Evolutionary conservation across 1,140 invertebrate species (phyloP).

Genomic region (Aricia agestis): DNA sequence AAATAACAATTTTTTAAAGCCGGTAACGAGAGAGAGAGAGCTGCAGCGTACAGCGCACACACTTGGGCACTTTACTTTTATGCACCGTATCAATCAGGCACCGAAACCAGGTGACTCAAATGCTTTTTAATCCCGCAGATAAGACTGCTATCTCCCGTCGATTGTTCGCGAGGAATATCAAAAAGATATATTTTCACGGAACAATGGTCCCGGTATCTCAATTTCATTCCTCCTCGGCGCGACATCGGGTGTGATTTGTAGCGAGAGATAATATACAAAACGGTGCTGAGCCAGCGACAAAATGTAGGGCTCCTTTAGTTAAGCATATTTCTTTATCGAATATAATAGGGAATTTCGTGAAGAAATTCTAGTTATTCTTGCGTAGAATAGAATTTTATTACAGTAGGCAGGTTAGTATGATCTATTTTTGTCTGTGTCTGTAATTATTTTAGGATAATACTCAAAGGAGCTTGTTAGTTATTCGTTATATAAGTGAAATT

Average conservation of each 20-base stretch:
- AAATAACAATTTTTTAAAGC: no score
- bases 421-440: no score
- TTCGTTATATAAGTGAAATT: no score
- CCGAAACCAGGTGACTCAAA: not conserved
- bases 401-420: no score
- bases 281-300: conserved; percentile 31
- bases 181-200: conserved; percentile 71
- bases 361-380: not conserved
- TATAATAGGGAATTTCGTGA: conserved; percentile 4
- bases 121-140: not conserved
- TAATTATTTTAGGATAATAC: no score
- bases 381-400: no score
- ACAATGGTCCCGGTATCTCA: conserved; percentile 68
- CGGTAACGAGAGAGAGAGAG: no score
- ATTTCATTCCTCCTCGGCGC: conserved; percentile 65
- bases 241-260: conserved; percentile 69
- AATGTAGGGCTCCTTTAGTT: not conserved
- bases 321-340: conserved; percentile 10
- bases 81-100: no score
- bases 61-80: no score
- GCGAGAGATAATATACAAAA: conserved; percentile 68
- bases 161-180: conserved; percentile 61
- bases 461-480: no score
- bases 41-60: no score
- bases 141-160: conserved; percentile 46